Percentiles rank a stretch among this genome's conserved stretches.
Evolutionary conservation across 2,888 invertebrate genomes (phyloP).

Genomic region (Petrolisthes cinctipes): DNA sequence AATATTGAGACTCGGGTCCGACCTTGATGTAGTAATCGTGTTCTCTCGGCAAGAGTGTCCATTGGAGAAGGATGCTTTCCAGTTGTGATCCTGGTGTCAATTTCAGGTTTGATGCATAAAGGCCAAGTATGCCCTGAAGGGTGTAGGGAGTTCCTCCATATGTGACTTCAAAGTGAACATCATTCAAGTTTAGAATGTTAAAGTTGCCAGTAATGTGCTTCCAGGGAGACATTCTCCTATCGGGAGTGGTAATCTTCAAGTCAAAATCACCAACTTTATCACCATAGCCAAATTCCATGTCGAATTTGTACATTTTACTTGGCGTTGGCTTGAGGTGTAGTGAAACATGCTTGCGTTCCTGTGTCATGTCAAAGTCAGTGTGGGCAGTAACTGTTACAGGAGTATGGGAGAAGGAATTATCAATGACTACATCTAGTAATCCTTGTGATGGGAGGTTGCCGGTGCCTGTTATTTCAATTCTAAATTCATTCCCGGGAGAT

Average conservation of each 20-base stretch:
- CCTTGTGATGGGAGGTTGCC: constrained; percentile 45
- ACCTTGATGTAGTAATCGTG: constrained; percentile 58
- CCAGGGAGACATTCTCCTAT: constrained; percentile 25
- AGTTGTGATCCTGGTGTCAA: neutral
- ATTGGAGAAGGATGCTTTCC: constrained; percentile 45
- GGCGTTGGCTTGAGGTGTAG: constrained; percentile 35
- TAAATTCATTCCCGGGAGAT: constrained; percentile 37
- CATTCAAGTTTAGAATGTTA: constrained; percentile 37
- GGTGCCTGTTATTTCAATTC: constrained; percentile 30
- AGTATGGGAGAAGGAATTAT: constrained; percentile 49
- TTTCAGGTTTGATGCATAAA: constrained; percentile 32
- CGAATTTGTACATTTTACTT: constrained; percentile 37
- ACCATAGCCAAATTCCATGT: constrained; percentile 42
- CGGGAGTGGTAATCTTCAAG: constrained; percentile 43
- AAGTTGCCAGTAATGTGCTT: constrained; percentile 52
- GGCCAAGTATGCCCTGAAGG: constrained; percentile 41
- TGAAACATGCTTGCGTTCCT: constrained; percentile 44
- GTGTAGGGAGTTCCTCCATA: constrained; percentile 38
- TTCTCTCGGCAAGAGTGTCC: constrained; percentile 21
- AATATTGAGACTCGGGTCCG: constrained; percentile 41
- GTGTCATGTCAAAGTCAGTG: constrained; percentile 37
- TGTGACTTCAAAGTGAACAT: constrained; percentile 29
- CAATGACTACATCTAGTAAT: constrained; percentile 34
- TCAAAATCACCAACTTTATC: constrained; percentile 43
- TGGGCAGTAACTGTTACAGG: constrained; percentile 40